Base-by-base conservation (phyloP, 2,113 vertebrate genomes). In the Gila orcuttii region DNA sequence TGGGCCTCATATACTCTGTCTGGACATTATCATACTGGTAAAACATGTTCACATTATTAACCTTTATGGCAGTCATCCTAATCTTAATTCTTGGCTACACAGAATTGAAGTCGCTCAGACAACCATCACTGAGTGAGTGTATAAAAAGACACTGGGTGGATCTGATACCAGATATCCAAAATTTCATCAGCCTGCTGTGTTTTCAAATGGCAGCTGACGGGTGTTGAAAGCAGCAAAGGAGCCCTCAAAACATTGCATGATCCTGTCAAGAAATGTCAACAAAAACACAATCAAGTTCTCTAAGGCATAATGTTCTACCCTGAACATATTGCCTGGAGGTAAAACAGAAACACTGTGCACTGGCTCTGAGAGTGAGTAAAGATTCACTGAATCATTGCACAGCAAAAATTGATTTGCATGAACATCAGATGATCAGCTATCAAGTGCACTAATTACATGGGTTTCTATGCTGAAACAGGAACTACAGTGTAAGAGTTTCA, bases 21-120 rank as follows among this genome's bases (percentile, higher is more conserved):
- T 50, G 45, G 74, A 17, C 79, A 33, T 82, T 50, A 82, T 82
- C 79, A 82, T 45, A 68, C 42, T 68, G 4, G 79, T 68, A 68
- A 82, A 82, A 52, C 9, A 12, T 17, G 23, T 68, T 68, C 39
- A 64, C 42, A 64, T 66, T 19, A 17, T 47, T 64, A n/a, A 33
- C 64, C 45, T 68, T 82, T 11, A 36, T 6, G 62, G 17, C 42
- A 68, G 13, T 52, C 45, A 82, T 5, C 28, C 12, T 2, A 31
- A 68, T 68, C 62, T 68, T 33, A 52, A 82, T 21, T 17, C 17
- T 66, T 25, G 62, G 23, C 62, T 68, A 50, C 42, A 82, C 42
- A 68, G 79, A 82, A 31, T 68, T 33, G n/a, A 81, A 66, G 39
- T 47, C 23, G 15, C 79, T 47, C 6, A 0, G 73, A n/a, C 57